Evolutionary conservation across 2,113 vertebrate species (phyloP).

Genomic region (Pachyramphus minor): DNA sequence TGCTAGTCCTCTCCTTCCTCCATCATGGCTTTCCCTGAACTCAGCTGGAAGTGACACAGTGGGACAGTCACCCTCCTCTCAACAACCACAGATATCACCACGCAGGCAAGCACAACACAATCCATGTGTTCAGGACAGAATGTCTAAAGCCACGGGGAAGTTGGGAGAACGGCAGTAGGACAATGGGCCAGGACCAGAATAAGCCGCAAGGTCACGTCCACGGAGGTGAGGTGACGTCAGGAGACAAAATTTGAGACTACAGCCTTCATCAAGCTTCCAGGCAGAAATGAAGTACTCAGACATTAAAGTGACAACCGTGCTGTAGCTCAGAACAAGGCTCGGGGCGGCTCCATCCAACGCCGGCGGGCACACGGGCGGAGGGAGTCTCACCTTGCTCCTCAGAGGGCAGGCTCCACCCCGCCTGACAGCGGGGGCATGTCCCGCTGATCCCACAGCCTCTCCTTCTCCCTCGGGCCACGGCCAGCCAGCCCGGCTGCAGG

Average conservation of each 20-base stretch:
- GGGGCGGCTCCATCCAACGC: not conserved
- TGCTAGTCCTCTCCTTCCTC: not conserved
- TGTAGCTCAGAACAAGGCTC: not conserved
- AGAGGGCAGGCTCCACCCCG: not conserved
- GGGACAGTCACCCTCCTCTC: not conserved
- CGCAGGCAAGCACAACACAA: not conserved
- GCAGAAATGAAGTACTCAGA: not conserved
- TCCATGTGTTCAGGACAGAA: not conserved
- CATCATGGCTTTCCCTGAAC: not conserved
- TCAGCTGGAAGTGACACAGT: not conserved
- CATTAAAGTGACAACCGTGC: not conserved
- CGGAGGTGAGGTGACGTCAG: not conserved
- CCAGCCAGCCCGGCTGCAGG: not conserved
- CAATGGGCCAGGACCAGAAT: not conserved
- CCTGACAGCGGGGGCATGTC: not conserved
- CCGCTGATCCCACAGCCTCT: fast-evolving
- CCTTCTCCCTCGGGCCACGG: not conserved
- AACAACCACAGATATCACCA: not conserved
- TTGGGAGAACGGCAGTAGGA: not conserved
- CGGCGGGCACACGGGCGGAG: fast-evolving
- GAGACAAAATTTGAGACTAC: not conserved
- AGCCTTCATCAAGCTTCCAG: not conserved
- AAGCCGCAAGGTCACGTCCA: not conserved
- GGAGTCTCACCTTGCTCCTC: not conserved
- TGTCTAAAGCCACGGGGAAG: not conserved